Base-by-base conservation (phyloP, 2,888 invertebrate genomes). In the Liposcelis brunnea region DNA sequence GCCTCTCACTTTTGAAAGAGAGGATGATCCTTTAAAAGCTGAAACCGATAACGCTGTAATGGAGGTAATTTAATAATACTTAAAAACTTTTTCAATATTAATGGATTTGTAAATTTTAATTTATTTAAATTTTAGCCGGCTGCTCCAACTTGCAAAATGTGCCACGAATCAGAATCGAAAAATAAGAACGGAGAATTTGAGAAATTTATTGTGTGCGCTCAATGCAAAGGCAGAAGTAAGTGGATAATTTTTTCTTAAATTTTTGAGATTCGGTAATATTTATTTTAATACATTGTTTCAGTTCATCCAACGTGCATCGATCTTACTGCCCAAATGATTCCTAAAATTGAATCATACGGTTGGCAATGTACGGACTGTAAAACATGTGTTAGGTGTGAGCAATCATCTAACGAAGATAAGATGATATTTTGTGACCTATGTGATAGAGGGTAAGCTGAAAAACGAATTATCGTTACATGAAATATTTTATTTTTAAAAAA, bases 291-390 rank as follows among this genome's bases (percentile, higher is more conserved):
- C 42, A 33, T 44, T 44, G 49, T 58, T 60, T 1, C 63, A 80
- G 81, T 78, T 50, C 93, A 94, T 69, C 86, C 89, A 2, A 74
- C 76, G 19, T 94, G 93, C 66, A 72, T 89, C 59, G 87, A 89
- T 55, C 73, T 94, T 61, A 74, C 80, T 21, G 68, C 76, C 49
- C 80, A 84, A 56, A 89, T 91, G 75, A 74, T 84, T 51, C 75
- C 76, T 50, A 80, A 84, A 53, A 82, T 87, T 51, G 77, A 79
- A 57, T 78, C 76, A 52, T 94, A 94, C 64, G 72, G 78, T 56
- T 94, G 93, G 94, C 86, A 86, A 64, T 94, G 93, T 61, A 82
- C 82, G 53, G 89, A 87, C 55, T 94, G 93, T 65, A 93, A 93
- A 69, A 76, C 78, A 42, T 94, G 94, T 66, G 76, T 79, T 51